Percentiles rank a stretch among this genome's conserved stretches.
These are phyloP conservation scores for Xanthia icteritia DNA, from an alignment of 2,888 invertebrate genomes.

Conservation along the genomic window DNA sequence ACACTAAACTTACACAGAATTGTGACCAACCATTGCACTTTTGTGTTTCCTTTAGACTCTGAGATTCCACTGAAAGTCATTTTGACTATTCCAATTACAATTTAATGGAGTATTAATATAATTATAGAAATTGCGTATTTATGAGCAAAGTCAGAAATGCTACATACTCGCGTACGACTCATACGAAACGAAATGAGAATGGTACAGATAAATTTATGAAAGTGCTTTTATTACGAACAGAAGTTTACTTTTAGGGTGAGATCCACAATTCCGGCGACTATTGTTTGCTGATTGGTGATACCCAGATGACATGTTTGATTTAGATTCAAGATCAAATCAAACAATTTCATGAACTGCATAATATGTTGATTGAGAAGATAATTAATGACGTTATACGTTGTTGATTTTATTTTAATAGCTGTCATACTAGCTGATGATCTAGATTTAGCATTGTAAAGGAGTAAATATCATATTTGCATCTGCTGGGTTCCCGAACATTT, in stretches of 20 bases:
- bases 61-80: constrained; percentile 40
- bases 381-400: constrained; percentile 10
- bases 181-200: constrained; percentile 6
- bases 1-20: constrained; percentile 61
- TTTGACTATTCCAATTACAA: constrained; percentile 3
- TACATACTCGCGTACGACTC: constrained; percentile 25
- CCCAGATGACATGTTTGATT: constrained; percentile 17
- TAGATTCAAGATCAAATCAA: constrained; percentile 10
- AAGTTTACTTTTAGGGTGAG: constrained; percentile 30
- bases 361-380: constrained; percentile 3
- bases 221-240: constrained; percentile 33
- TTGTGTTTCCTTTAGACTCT: constrained; percentile 57
- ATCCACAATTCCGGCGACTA: constrained; percentile 3
- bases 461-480: neutral
- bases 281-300: constrained; percentile 14
- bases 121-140: neutral
- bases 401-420: constrained; percentile 26
- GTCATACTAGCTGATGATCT: neutral
- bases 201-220: neutral
- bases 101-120: neutral
- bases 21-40: constrained; percentile 66
- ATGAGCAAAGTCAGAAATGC: neutral
- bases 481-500: neutral
- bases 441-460: neutral
- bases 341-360: constrained; percentile 4